Conservation (phyloP, 2,888 invertebrate genomes). For the Agriopis aurantiaria region DNA sequence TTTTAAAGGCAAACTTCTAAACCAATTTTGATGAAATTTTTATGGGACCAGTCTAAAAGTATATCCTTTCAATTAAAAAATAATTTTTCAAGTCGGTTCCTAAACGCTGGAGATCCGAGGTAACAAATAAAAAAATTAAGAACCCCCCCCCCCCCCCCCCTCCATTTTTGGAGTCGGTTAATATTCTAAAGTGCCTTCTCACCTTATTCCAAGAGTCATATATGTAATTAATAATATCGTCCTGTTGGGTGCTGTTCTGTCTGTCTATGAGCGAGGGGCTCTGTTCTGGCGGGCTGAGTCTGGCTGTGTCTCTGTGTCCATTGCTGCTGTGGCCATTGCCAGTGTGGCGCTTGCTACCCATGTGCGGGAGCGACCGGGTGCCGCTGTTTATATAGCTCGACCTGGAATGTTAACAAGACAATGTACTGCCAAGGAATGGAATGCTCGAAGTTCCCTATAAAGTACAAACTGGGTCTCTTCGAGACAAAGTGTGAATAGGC, state of each 20-base stretch:
- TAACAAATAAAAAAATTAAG: no score
- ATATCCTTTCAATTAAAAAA: no score
- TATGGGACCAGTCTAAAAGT: no score
- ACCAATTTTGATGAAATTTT: no score
- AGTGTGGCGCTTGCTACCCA: slow-evolving; percentile 60
- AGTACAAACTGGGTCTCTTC: no score
- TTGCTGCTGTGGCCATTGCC: slow-evolving; percentile 48
- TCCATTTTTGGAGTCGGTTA: no score
- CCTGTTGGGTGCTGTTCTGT: slow-evolving; percentile 85
- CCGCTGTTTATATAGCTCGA: slow-evolving; percentile 80
- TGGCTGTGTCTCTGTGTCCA: slow-evolving; percentile 60
- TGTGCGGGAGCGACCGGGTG: slow-evolving; percentile 77
- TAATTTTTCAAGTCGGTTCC: no score
- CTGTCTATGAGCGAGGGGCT: slow-evolving; percentile 52
- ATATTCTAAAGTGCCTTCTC: background rate
- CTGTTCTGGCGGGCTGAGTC: slow-evolving; percentile 77
- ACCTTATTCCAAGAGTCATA: slow-evolving; percentile 92
- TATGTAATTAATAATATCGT: slow-evolving; percentile 93
- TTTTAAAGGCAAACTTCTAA: no score
- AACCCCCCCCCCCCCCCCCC: no score
- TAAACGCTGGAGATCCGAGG: no score
- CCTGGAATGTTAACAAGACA: slow-evolving; percentile 55
- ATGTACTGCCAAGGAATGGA: background rate
- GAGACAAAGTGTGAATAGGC: no score
- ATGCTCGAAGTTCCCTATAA: no score